Conservation (phyloP, 2,113 vertebrate genomes). For the Lontra canadensis region DNA sequence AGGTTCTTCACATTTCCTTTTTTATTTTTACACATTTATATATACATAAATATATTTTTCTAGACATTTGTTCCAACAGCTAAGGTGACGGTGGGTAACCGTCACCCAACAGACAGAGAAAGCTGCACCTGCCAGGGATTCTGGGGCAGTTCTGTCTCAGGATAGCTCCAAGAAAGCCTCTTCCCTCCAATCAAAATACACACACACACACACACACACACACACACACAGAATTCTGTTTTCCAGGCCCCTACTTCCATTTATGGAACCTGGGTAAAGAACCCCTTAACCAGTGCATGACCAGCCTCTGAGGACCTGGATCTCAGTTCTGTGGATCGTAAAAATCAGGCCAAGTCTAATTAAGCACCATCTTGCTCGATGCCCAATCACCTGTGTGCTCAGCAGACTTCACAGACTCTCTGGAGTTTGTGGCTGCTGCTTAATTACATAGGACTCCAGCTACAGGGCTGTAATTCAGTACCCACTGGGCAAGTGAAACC, state of each 20-base stretch:
- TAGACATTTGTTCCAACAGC: neutral
- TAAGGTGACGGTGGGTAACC: neutral
- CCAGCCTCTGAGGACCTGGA: neutral
- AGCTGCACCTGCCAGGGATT: neutral
- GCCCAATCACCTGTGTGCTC: neutral
- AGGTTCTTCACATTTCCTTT: neutral
- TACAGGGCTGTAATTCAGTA: constrained; percentile 54
- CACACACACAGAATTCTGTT: neutral
- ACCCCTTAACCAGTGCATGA: neutral
- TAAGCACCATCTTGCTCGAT: neutral
- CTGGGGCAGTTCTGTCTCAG: no score
- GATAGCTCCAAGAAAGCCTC: neutral
- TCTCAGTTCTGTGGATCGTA: neutral
- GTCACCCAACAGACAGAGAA: neutral
- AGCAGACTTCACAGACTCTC: neutral
- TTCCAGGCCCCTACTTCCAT: neutral
- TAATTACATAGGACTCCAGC: constrained; percentile 58
- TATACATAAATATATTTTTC: neutral
- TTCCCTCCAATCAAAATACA: neutral
- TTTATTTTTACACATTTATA: neutral
- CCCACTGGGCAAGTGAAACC: constrained; percentile 70
- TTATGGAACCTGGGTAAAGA: neutral
- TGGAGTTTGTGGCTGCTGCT: neutral
- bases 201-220: no score
- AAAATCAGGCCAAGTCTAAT: constrained; percentile 61